Conservation (phyloP, 2,113 vertebrate genomes). For the Misgurnus mizolepis region DNA sequence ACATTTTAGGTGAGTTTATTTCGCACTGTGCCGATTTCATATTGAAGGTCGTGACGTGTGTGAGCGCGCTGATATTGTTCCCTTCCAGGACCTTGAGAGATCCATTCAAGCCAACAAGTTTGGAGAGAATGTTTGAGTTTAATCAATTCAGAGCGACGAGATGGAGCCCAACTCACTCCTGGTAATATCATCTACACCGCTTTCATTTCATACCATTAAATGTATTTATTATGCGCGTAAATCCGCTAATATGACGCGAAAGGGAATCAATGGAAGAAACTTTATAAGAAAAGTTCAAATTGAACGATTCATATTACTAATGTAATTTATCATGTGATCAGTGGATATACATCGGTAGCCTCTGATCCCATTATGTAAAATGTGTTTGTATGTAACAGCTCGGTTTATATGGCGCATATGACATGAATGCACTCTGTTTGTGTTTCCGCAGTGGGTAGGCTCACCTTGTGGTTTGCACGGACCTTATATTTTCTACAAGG, state of each 20-base stretch:
- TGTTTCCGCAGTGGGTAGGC: constrained; percentile 92
- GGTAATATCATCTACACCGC: constrained; percentile 82
- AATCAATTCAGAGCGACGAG: constrained; percentile 98
- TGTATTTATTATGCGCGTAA: background rate
- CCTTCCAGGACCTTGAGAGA: constrained; percentile 91
- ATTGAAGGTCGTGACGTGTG: constrained; percentile 66
- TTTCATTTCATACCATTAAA: constrained; percentile 59
- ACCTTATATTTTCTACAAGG: constrained; percentile 98
- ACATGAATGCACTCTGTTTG: constrained; percentile 43
- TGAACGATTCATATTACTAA: constrained; percentile 40
- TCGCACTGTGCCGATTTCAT: constrained; percentile 67
- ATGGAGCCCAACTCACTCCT: constrained; percentile 96
- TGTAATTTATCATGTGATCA: constrained; percentile 31
- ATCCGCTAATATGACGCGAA: background rate
- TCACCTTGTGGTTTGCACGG: constrained; percentile 97
- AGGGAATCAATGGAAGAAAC: constrained; percentile 9
- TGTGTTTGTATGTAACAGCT: constrained; percentile 48
- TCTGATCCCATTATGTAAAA: background rate
- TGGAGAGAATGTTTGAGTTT: constrained; percentile 98
- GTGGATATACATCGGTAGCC: background rate
- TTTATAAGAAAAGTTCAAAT: constrained; percentile 60
- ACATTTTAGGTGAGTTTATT: constrained; percentile 64
- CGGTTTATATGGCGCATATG: background rate
- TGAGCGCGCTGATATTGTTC: constrained; percentile 63
- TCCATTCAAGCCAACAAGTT: constrained; percentile 99